Conservation (phyloP, 2,888 invertebrate genomes). For the Xylophagus ater region DNA sequence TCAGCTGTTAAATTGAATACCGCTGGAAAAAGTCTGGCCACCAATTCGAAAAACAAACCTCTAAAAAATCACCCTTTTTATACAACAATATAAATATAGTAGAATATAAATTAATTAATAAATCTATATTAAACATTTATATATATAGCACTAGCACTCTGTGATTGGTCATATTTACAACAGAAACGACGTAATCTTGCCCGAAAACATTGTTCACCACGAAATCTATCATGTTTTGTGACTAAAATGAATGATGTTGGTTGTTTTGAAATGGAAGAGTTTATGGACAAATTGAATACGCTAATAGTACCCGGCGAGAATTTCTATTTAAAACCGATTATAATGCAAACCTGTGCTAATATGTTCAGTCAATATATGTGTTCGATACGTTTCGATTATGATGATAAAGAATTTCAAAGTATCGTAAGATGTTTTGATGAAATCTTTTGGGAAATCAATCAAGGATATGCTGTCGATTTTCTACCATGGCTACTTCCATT, state of each 20-base stretch:
- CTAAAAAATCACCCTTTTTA: no score
- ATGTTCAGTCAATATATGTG: constrained; percentile 84
- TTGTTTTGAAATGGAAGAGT: constrained; percentile 50
- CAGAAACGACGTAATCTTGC: constrained; percentile 66
- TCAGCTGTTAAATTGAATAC: no score
- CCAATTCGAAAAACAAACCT: no score
- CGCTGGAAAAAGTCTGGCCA: no score
- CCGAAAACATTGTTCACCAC: constrained; percentile 68
- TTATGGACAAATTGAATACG: constrained; percentile 47
- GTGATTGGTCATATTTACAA: constrained; percentile 79
- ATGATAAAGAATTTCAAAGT: constrained; percentile 54
- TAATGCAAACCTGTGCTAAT: constrained; percentile 67
- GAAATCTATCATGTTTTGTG: constrained; percentile 59
- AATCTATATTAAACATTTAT: no score
- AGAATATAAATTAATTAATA: neutral
- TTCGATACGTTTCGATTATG: constrained; percentile 59
- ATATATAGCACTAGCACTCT: constrained; percentile 68
- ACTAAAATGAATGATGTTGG: constrained; percentile 61
- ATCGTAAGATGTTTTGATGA: constrained; percentile 67
- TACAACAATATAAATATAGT: neutral
- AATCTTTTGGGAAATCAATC: constrained; percentile 87
- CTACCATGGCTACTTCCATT: constrained; percentile 70
- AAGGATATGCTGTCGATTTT: constrained; percentile 78
- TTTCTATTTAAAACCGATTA: constrained; percentile 55
- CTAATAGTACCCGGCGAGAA: constrained; percentile 32